phyloP scores from a whole-genome alignment of 2,797 vertebrate species.

The Bradypodion pumilum region DNA sequence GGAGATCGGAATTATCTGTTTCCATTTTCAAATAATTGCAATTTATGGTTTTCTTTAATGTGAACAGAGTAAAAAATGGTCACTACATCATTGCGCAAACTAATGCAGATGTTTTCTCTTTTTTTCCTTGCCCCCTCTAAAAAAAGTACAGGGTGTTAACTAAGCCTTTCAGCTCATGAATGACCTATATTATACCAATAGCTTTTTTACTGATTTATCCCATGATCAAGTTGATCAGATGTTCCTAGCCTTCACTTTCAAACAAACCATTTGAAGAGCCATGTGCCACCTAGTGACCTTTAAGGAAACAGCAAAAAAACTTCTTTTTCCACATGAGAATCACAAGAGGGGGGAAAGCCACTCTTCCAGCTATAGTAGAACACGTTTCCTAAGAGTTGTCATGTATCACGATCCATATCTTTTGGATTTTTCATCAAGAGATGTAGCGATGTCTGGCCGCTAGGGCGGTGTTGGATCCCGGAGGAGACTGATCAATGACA shows the following conservation, averaged over 20 bases:
- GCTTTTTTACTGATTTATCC: not conserved
- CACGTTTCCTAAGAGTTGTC: not conserved
- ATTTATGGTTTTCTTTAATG: no score
- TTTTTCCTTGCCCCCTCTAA: not conserved
- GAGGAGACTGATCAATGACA: no score
- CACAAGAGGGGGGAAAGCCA: no score
- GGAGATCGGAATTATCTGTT: not conserved
- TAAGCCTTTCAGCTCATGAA: not conserved
- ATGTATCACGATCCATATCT: not conserved
- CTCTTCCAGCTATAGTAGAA: not conserved
- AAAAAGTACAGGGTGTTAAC: not conserved
- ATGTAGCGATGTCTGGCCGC: no score
- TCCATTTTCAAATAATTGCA: not conserved
- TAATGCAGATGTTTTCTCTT: not conserved
- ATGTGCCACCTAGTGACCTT: conserved; percentile 23
- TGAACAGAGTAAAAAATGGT: no score
- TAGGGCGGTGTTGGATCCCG: no score
- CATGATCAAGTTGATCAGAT: not conserved
- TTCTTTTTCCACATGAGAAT: not conserved
- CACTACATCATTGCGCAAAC: not conserved
- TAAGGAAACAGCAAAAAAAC: not conserved
- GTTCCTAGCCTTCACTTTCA: not conserved
- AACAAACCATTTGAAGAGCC: not conserved
- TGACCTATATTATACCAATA: not conserved
- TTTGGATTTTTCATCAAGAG: not conserved